Conservation (phyloP, 2,888 invertebrate genomes). For the Drosophila birchii region DNA sequence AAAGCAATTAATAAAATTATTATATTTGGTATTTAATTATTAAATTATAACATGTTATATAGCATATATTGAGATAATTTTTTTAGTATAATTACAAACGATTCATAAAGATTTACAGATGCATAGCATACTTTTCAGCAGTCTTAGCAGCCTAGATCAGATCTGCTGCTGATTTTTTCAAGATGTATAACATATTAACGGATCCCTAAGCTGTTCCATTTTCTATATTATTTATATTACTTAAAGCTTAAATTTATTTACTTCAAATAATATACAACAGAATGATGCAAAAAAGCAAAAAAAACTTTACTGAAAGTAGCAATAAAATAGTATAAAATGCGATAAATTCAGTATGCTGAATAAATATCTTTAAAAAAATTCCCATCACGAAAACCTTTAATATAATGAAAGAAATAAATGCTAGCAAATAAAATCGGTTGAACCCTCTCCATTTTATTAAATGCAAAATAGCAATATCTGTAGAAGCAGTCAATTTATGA, state of each 20-base stretch:
- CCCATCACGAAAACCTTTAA: background rate
- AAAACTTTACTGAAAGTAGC: too few relatives aligned
- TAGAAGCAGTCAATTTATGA: conserved; percentile 33
- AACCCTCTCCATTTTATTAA: conserved; percentile 5
- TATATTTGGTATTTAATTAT: too few relatives aligned
- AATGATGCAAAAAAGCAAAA: too few relatives aligned
- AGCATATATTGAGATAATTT: background rate
- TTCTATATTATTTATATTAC: background rate
- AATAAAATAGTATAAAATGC: too few relatives aligned
- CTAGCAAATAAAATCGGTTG: conserved; percentile 3
- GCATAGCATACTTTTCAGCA: too few relatives aligned
- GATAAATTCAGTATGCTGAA: too few relatives aligned
- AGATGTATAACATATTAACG: background rate
- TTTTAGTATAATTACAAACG: background rate
- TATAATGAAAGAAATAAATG: background rate
- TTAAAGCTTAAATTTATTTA: too few relatives aligned
- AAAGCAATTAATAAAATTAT: too few relatives aligned
- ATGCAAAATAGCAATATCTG: conserved; percentile 20
- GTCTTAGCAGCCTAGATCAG: background rate
- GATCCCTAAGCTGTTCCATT: background rate
- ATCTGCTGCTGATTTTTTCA: background rate
- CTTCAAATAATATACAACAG: too few relatives aligned
- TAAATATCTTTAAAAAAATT: background rate
- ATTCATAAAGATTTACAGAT: too few relatives aligned
- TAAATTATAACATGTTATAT: background rate